Base-by-base conservation (phyloP, 2,113 vertebrate species). In the Oceanites oceanicus region DNA sequence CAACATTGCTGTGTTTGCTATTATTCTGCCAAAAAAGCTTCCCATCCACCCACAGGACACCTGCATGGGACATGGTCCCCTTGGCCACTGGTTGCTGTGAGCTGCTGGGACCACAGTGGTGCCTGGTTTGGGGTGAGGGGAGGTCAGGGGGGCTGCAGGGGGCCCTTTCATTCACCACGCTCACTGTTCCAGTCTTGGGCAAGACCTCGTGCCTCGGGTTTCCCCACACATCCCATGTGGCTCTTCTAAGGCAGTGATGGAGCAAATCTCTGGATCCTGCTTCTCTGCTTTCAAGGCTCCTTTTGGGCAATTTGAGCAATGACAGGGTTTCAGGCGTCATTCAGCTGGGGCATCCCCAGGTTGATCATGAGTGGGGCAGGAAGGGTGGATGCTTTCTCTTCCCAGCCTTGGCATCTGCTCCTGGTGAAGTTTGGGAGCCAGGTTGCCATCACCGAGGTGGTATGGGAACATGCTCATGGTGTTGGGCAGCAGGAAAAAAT, bases 381-480 rank as follows among this genome's bases (percentile, higher is more conserved):
- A 76, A 44, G 19, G 58, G 27, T 25, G 47, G 59, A 17, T 67
- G 59, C 25, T 49, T 81, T 67, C 11, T 75, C n/a, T 70, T 84
- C 30, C 73, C 3, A 2, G 42, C 21, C 10, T 56, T 2, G 0
- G 22, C 40, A 27, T 47, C 42, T 26, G 30, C 12, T 87, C 44
- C 55, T 38, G 20, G 23, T 0, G 7, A 45, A 23, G 29, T 83
- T 9, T 49, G 55, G 55, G n/a, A 83, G n/a, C 38, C 61, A 68
- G 26, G 12, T 52, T 72, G 18, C 45, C 65, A 13, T 55, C 0
- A 0, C 18, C 1, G 6, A 76, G 32, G 30, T 52, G 44, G 19
- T 32, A 25, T 0, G 0, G 61, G 38, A 73, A 52, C 0, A 0
- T 17, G 6, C 25, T 62, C 11, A 3, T 50, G 58, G 34, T 61